Evolutionary conservation across 2,888 invertebrate species (phyloP).

Genomic region (Rhagonycha lutea): DNA sequence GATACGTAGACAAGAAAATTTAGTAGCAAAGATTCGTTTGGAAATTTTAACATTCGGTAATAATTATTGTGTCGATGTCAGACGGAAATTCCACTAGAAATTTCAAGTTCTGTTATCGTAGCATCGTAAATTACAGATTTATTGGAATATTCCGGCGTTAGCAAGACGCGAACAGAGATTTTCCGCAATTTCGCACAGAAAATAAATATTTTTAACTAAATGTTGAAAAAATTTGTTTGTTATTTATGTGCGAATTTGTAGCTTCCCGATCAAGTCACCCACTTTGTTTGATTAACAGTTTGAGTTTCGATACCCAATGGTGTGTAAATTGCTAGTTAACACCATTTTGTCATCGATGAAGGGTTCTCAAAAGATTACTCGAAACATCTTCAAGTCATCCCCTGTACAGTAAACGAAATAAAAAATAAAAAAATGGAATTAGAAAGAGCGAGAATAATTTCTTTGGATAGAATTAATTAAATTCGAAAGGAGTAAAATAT

Average conservation of each 20-base stretch:
- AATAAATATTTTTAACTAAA: not conserved
- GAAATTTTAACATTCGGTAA: not conserved
- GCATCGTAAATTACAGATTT: not conserved
- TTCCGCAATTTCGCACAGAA: not conserved
- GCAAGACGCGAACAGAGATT: not conserved
- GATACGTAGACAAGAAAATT: not conserved
- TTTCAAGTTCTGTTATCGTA: not conserved
- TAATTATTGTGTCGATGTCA: not conserved
- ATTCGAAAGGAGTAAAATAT: slow-evolving; percentile 1
- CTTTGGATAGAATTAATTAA: not conserved
- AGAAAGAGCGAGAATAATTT: not conserved
- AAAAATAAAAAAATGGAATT: not conserved
- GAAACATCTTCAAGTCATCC: not conserved
- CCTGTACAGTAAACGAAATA: too few relatives aligned
- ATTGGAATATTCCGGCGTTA: not conserved
- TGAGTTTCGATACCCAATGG: not conserved
- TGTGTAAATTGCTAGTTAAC: not conserved
- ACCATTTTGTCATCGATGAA: not conserved
- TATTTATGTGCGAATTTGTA: not conserved
- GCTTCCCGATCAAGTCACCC: not conserved
- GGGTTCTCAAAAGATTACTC: not conserved
- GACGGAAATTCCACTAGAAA: not conserved
- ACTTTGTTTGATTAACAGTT: not conserved
- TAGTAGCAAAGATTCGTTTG: not conserved
- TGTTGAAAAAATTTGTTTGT: not conserved